A percentile compares a stretch with the other conserved stretches of the same genome.
These are phyloP conservation scores for Crambe crambe DNA, from an alignment of 37 sponge, comb jelly and placozoan genomes.

Conservation along the genomic window DNA sequence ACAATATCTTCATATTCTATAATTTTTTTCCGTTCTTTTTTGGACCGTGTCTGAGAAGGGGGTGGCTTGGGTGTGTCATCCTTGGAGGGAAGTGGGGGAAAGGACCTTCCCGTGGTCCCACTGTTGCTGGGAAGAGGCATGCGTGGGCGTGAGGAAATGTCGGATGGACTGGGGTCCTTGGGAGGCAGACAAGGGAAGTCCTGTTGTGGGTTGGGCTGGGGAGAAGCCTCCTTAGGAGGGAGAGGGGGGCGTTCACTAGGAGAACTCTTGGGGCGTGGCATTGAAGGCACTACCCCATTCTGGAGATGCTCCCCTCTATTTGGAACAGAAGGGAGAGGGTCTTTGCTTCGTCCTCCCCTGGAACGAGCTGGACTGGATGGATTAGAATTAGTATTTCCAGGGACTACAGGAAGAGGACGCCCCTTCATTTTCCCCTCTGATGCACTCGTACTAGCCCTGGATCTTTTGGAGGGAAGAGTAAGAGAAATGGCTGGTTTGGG, in stretches of 20 bases:
- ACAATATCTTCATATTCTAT: too few species aligned
- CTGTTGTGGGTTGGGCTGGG: neutral
- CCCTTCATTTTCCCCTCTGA: neutral
- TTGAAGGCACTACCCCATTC: constrained; percentile 12
- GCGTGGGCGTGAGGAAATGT: neutral
- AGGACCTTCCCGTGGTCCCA: too few species aligned
- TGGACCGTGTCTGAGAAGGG: neutral
- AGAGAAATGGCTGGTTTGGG: constrained; percentile 14
- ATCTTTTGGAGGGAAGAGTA: neutral
- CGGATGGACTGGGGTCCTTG: neutral
- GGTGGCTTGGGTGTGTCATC: neutral
- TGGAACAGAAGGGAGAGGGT: constrained; percentile 12
- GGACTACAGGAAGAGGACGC: constrained; percentile 17
- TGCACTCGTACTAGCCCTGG: neutral
- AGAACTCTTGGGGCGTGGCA: neutral
- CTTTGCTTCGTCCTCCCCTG: neutral
- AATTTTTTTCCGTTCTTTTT: too few species aligned
- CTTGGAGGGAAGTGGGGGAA: neutral
- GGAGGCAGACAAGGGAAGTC: neutral
- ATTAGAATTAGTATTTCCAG: neutral
- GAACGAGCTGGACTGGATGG: neutral
- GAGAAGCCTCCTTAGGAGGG: neutral
- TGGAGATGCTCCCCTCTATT: neutral
- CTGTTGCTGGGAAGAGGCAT: neutral
- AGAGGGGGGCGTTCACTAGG: constrained; percentile 16